Conservation (phyloP, 2,888 invertebrate genomes). For the Caenorhabditis afra region DNA sequence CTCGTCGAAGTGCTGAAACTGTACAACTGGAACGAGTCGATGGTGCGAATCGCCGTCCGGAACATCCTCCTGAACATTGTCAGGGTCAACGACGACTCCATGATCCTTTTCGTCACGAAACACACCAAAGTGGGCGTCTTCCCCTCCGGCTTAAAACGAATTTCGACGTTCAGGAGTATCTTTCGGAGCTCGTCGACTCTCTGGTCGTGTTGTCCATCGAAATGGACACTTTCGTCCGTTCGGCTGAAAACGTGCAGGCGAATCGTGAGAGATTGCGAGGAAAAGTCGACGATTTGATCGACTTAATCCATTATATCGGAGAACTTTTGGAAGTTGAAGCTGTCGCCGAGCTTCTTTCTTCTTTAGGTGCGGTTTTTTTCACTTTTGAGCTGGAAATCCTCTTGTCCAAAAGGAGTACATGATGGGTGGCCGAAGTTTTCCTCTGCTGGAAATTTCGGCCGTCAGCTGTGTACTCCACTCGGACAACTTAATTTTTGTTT, state of each 20-base stretch:
- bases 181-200: constrained; percentile 98
- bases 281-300: constrained; percentile 89
- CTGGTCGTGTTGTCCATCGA: constrained; percentile 98
- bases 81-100: constrained; percentile 81
- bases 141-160: no score
- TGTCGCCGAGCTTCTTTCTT: constrained; percentile 59
- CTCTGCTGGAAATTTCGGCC: no score
- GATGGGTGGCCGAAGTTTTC: background rate
- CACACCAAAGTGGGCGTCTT: constrained; percentile 68
- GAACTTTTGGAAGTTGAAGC: constrained; percentile 66
- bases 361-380: constrained; percentile 33
- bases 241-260: constrained; percentile 91
- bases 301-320: constrained; percentile 69
- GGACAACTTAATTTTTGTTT: no score
- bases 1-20: constrained; percentile 99
- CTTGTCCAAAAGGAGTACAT: no score
- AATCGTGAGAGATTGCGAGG: constrained; percentile 76
- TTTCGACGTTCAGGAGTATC: constrained; percentile 91
- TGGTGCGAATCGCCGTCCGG: constrained; percentile 97
- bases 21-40: constrained; percentile 98
- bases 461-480: no score
- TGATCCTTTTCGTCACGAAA: constrained; percentile 72
- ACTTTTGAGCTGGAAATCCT: background rate
- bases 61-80: constrained; percentile 98
- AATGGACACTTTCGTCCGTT: constrained; percentile 92